phyloP scores from a whole-genome alignment of 2,797 vertebrate genomes.

The Myotis vivesi region DNA sequence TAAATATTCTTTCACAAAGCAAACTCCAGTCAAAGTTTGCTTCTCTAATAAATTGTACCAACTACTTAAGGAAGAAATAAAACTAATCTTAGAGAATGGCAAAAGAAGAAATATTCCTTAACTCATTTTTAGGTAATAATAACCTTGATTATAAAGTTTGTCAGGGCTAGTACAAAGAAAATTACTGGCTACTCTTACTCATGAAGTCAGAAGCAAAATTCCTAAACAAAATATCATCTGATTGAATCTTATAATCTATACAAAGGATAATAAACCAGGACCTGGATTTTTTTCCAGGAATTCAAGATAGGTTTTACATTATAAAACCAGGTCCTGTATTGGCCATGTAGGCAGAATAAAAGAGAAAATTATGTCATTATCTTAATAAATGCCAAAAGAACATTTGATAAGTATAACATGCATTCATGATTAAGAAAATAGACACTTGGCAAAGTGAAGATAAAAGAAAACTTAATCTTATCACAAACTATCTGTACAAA shows the following conservation, averaged over 20 bases:
- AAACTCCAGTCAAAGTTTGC: background rate
- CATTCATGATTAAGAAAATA: background rate
- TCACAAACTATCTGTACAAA: background rate
- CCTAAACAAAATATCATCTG: background rate
- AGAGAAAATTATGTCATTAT: background rate
- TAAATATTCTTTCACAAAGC: background rate
- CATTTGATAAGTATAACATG: background rate
- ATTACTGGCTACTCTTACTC: background rate
- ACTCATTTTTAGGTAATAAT: background rate
- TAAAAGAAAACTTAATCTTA: background rate
- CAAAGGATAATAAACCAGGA: background rate
- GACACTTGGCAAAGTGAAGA: background rate
- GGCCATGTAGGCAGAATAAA: background rate
- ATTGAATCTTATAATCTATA: background rate
- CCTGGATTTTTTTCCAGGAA: background rate
- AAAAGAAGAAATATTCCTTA: background rate
- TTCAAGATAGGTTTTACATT: background rate
- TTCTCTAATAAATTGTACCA: background rate
- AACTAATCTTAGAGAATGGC: background rate
- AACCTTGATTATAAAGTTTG: background rate
- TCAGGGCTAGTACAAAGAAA: background rate
- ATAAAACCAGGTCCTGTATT: background rate
- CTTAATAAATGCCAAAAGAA: background rate
- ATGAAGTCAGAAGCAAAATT: background rate
- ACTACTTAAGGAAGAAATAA: background rate